Evolutionary conservation across 1,140 invertebrate species (phyloP).

Genomic region (Belonocnema kinseyi): DNA sequence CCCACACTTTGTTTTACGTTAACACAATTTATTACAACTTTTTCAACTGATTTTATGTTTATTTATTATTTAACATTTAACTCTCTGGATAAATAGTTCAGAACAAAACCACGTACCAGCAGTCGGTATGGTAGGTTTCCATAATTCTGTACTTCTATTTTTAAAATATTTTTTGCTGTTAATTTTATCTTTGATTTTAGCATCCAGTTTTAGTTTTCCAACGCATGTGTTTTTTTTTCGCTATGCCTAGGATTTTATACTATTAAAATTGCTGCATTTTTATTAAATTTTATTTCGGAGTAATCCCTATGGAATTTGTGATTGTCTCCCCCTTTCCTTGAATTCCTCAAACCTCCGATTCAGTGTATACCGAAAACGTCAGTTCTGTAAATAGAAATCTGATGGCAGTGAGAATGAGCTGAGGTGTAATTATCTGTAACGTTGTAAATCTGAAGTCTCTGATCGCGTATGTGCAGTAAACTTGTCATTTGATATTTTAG

Average conservation of each 20-base stretch:
- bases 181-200: too few relatives aligned
- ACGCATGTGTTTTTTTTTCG: too few relatives aligned
- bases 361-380: slow-evolving; percentile 49
- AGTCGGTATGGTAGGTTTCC: not conserved
- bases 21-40: too few relatives aligned
- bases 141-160: too few relatives aligned
- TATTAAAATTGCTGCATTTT: not conserved
- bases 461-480: slow-evolving; percentile 35
- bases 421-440: slow-evolving; percentile 28
- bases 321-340: not conserved
- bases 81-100: not conserved
- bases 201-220: too few relatives aligned
- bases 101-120: not conserved
- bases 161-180: too few relatives aligned
- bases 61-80: not conserved
- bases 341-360: not conserved
- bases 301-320: not conserved
- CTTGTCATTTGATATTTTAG: not conserved
- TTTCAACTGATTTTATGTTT: too few relatives aligned
- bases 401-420: slow-evolving; percentile 28
- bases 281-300: not conserved
- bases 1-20: too few relatives aligned
- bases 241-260: too few relatives aligned
- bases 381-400: slow-evolving; percentile 63
- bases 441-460: slow-evolving; percentile 1